A percentile compares a stretch with the other conserved stretches of the same genome.
These are phyloP conservation scores for Idaea straminata DNA, from an alignment of 2,888 invertebrate species.

Conservation along the genomic window DNA sequence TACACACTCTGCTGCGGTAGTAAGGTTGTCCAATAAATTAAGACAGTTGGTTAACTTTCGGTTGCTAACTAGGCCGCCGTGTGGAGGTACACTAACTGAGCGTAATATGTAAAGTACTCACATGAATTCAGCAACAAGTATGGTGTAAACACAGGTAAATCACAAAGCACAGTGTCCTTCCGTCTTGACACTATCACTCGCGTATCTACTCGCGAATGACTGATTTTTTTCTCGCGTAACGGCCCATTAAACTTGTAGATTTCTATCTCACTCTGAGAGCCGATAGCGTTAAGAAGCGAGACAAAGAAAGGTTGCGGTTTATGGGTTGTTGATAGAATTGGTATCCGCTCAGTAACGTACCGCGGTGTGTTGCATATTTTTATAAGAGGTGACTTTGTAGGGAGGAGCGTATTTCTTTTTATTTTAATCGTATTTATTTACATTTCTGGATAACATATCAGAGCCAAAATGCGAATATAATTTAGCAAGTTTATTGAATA, in stretches of 20 bases:
- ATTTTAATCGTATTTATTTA: not conserved
- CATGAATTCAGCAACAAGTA: constrained; percentile 57
- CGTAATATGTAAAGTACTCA: constrained; percentile 41
- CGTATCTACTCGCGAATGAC: constrained; percentile 80
- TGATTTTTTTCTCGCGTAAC: constrained; percentile 80
- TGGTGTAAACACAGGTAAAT: constrained; percentile 38
- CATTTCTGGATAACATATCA: not conserved
- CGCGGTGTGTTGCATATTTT: constrained; percentile 77
- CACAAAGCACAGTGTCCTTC: constrained; percentile 67
- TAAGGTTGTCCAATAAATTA: not conserved
- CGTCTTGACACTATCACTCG: constrained; percentile 76
- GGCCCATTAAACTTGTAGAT: constrained; percentile 80
- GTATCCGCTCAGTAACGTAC: constrained; percentile 78
- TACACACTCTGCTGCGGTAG: not conserved
- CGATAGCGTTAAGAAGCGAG: constrained; percentile 70
- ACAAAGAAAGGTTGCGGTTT: constrained; percentile 81
- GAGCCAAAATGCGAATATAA: not conserved
- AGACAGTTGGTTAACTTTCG: not conserved
- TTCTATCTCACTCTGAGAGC: constrained; percentile 74
- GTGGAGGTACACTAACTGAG: constrained; percentile 15
- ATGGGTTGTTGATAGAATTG: constrained; percentile 81
- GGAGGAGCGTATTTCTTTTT: constrained; percentile 29
- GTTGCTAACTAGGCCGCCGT: not conserved
- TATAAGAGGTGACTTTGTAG: constrained; percentile 64
- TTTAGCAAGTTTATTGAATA: too few species aligned